phyloP scores from a whole-genome alignment of 2,888 invertebrate species.

The Dicranocentrus wangi region DNA sequence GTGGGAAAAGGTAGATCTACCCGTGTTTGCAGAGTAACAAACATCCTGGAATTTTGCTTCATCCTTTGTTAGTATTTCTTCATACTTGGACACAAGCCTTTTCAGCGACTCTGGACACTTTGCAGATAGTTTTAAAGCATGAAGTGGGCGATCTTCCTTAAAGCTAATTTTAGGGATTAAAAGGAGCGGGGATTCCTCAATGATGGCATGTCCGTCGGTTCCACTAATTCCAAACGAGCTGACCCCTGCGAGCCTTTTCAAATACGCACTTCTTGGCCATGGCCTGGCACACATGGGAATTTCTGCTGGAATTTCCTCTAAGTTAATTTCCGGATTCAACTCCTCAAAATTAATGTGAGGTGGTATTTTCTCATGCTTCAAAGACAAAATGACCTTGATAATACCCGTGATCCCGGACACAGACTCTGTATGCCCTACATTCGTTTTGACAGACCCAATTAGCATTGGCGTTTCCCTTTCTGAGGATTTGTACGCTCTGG shows the following conservation, averaged over 20 bases:
- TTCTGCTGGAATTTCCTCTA: conserved; percentile 46
- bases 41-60: not conserved
- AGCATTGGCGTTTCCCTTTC: conserved; percentile 12
- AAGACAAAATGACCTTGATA: conserved; percentile 52
- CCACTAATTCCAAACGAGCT: conserved; percentile 44
- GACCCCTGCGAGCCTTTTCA: conserved; percentile 21
- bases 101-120: no score
- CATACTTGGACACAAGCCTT: no score
- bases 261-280: no score
- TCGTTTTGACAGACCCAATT: conserved; percentile 58
- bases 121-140: no score
- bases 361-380: conserved; percentile 54
- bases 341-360: conserved; percentile 46
- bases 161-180: no score
- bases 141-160: no score
- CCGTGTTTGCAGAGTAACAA: conserved; percentile 21
- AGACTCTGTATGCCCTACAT: conserved; percentile 53
- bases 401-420: conserved; percentile 51
- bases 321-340: conserved; percentile 56
- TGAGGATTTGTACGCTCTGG: conserved; percentile 18
- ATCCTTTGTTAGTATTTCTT: no score
- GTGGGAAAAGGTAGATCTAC: conserved; percentile 29
- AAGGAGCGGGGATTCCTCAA: conserved; percentile 35
- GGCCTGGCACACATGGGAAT: conserved; percentile 23
- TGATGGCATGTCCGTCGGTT: conserved; percentile 41